Conservation (phyloP, 53 echinoderm and acorn worm species). For the Crossaster papposus region DNA sequence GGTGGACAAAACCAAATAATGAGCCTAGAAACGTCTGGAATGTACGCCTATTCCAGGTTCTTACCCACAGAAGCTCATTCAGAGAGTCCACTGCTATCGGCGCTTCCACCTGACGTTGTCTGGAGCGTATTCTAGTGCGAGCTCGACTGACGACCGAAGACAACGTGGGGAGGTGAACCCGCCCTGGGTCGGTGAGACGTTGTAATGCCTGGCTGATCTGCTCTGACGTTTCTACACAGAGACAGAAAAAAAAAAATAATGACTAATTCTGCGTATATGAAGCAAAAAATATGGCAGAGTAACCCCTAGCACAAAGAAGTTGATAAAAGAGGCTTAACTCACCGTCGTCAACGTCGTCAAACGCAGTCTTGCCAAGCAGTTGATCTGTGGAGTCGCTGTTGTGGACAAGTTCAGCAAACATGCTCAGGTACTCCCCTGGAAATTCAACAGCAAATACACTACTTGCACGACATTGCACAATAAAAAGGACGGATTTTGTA, state of each 20-base stretch:
- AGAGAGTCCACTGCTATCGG: slow-evolving; percentile 82
- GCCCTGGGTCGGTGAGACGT: slow-evolving; percentile 88
- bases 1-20: background rate
- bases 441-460: background rate
- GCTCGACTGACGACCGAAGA: slow-evolving; percentile 86
- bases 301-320: too few species aligned
- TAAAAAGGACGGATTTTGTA: background rate
- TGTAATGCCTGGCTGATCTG: slow-evolving; percentile 94
- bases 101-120: slow-evolving; percentile 73
- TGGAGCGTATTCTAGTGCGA: slow-evolving; percentile 74
- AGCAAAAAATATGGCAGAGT: too few species aligned
- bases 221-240: slow-evolving; percentile 73
- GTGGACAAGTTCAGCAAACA: slow-evolving; percentile 73
- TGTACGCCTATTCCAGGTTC: slow-evolving; percentile 3
- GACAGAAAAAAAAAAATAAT: too few species aligned
- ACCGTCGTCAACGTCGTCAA: slow-evolving; percentile 91
- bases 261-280: too few species aligned
- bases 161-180: slow-evolving; percentile 83
- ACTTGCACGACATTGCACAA: background rate
- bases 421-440: slow-evolving; percentile 83
- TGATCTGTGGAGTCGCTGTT: slow-evolving; percentile 89
- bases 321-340: too few species aligned
- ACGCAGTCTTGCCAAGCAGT: slow-evolving; percentile 79
- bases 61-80: slow-evolving; percentile 88
- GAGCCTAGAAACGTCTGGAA: too few species aligned